These are phyloP conservation scores for Papilio demoleus DNA, from an alignment of 2,888 invertebrate species.

Conservation along the genomic window DNA sequence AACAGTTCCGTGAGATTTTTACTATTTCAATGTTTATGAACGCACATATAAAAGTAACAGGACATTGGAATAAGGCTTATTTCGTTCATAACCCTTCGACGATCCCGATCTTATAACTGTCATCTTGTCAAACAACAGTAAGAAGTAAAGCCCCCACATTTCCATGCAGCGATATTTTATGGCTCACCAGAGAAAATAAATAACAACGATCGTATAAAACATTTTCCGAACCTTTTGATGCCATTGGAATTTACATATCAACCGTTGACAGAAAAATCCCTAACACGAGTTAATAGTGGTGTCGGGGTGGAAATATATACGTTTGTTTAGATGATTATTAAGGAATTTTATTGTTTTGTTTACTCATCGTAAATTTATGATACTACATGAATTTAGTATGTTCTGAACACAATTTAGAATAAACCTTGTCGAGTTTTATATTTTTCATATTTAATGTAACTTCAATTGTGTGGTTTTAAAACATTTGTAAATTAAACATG, in stretches of 20 bases:
- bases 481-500: no score
- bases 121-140: conserved; percentile 79
- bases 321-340: conserved; percentile 46
- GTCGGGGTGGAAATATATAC: conserved; percentile 60
- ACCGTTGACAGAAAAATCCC: conserved; percentile 77
- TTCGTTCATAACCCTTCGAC: conserved; percentile 53
- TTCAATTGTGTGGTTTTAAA: no score
- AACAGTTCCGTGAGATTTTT: no score
- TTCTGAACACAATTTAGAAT: neutral
- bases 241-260: conserved; percentile 79
- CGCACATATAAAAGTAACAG: conserved; percentile 68
- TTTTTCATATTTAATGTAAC: no score
- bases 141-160: conserved; percentile 75
- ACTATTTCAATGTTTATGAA: neutral
- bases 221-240: conserved; percentile 73
- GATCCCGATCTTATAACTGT: conserved; percentile 72
- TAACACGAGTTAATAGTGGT: conserved; percentile 62
- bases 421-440: neutral
- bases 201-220: conserved; percentile 78
- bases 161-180: conserved; percentile 80
- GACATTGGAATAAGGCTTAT: conserved; percentile 51
- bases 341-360: conserved; percentile 34
- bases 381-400: neutral
- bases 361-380: conserved; percentile 23
- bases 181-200: conserved; percentile 80